These are phyloP conservation scores for Epirrita christyi DNA, from an alignment of 2,888 invertebrate genomes.

Conservation along the genomic window DNA sequence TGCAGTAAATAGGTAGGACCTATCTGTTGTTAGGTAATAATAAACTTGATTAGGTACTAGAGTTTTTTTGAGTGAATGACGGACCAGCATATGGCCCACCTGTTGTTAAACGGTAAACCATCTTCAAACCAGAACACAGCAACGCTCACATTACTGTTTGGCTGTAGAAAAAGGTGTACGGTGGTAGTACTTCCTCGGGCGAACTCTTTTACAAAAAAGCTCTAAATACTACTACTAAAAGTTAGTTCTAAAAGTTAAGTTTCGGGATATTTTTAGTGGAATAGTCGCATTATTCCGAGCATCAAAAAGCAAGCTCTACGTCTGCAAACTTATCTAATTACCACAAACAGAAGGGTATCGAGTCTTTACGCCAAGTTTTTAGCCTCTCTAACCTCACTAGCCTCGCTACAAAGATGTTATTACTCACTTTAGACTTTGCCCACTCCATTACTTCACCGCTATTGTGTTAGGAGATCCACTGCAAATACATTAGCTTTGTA, in stretches of 20 bases:
- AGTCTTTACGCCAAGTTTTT: slow-evolving; percentile 39
- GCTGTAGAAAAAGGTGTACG: too few relatives aligned
- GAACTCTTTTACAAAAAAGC: too few relatives aligned
- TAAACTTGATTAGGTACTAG: too few relatives aligned
- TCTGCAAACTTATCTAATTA: slow-evolving; percentile 70
- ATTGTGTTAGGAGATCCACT: slow-evolving; percentile 38
- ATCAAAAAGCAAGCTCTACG: slow-evolving; percentile 53
- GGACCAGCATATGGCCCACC: too few relatives aligned
- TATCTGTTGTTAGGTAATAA: too few relatives aligned
- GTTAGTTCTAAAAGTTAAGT: slow-evolving; percentile 3
- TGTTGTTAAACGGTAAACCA: too few relatives aligned
- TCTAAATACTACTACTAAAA: too few relatives aligned
- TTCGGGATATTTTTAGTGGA: slow-evolving; percentile 36
- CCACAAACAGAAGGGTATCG: slow-evolving; percentile 56
- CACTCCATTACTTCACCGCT: slow-evolving; percentile 42
- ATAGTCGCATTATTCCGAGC: slow-evolving; percentile 42
- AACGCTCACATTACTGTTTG: too few relatives aligned
- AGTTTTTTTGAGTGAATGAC: too few relatives aligned
- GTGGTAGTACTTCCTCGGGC: too few relatives aligned
- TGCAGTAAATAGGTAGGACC: too few relatives aligned
- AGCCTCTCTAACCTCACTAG: slow-evolving; percentile 32
- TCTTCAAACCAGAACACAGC: too few relatives aligned
- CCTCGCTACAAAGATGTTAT: slow-evolving; percentile 40
- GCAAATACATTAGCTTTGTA: slow-evolving; percentile 10
- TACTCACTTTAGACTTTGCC: slow-evolving; percentile 41